These are phyloP conservation scores for Drosophila willistoni DNA, from an alignment of 1,140 invertebrate genomes.

Conservation along the genomic window DNA sequence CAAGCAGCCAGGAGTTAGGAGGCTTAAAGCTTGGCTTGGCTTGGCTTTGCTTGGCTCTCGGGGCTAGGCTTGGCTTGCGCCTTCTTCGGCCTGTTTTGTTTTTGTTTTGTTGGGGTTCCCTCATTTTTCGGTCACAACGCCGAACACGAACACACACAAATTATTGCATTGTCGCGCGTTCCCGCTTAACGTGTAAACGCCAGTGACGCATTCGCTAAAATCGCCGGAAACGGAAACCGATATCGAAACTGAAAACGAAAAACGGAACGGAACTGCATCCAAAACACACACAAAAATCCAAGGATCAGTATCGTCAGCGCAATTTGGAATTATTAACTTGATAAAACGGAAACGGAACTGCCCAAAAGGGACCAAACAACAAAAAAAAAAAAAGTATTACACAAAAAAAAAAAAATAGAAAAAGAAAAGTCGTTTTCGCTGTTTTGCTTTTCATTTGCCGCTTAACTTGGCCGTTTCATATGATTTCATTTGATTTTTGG, in stretches of 20 bases:
- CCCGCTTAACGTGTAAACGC: not conserved
- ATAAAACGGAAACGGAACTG: too few relatives aligned
- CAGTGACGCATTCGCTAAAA: too few relatives aligned
- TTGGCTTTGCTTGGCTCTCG: constrained; percentile 23
- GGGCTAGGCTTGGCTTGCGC: constrained; percentile 17
- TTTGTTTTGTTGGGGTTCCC: too few relatives aligned
- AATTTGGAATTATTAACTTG: not conserved
- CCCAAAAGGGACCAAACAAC: not conserved
- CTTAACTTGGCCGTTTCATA: too few relatives aligned
- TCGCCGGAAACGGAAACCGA: not conserved
- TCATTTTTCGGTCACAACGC: too few relatives aligned
- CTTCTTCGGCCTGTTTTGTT: not conserved
- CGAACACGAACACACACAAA: not conserved
- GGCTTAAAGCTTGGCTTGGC: constrained; percentile 27
- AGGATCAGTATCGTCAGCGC: not conserved
- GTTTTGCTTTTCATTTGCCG: not conserved
- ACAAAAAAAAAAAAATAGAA: too few relatives aligned
- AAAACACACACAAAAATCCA: not conserved
- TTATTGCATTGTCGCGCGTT: constrained; percentile 6
- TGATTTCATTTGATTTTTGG: too few relatives aligned
- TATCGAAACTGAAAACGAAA: not conserved
- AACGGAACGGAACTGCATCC: too few relatives aligned
- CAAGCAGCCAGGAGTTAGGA: not conserved
- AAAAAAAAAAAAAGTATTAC: not conserved
- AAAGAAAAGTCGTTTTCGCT: not conserved